Conservation (phyloP, 2,113 vertebrate genomes). For the Lagopus muta region DNA sequence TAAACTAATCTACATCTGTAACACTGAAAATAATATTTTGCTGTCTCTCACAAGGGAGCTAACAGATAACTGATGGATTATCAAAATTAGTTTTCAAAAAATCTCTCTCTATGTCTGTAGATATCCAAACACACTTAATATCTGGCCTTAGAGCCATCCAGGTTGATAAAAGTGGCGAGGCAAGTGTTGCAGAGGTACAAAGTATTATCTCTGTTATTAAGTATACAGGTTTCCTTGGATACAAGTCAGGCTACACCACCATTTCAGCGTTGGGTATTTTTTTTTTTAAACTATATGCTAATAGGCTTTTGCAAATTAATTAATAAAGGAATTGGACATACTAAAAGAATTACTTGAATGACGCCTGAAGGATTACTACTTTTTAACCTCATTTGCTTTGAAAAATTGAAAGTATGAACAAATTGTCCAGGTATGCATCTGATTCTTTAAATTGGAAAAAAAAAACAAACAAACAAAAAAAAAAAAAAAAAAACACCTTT, state of each 20-base stretch:
- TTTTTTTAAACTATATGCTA: not conserved
- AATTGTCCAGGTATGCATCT: not conserved
- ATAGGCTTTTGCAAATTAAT: slow-evolving; percentile 50
- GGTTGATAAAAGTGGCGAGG: not conserved
- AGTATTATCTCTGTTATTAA: not conserved
- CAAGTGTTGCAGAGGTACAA: not conserved
- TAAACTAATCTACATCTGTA: not conserved
- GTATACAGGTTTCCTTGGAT: not conserved
- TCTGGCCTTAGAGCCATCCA: not conserved
- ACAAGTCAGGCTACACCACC: slow-evolving; percentile 28
- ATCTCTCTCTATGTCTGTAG: slow-evolving; percentile 11
- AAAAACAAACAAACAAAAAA: not conserved
- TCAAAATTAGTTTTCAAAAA: slow-evolving; percentile 33
- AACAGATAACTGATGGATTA: slow-evolving; percentile 6
- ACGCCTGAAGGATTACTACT: slow-evolving; percentile 9
- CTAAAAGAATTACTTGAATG: not conserved
- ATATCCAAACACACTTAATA: slow-evolving; percentile 1
- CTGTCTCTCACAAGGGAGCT: not conserved
- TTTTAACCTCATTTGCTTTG: not conserved
- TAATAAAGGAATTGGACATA: slow-evolving; percentile 35
- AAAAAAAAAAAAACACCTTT: not conserved
- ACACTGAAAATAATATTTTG: not conserved
- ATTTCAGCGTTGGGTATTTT: not conserved
- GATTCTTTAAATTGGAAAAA: not conserved
- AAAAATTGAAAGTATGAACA: slow-evolving; percentile 2